Percentiles rank a stretch among this genome's conserved stretches.
These are phyloP conservation scores for Melanocharis versteri DNA, from an alignment of 2,113 vertebrate species.

Conservation along the genomic window DNA sequence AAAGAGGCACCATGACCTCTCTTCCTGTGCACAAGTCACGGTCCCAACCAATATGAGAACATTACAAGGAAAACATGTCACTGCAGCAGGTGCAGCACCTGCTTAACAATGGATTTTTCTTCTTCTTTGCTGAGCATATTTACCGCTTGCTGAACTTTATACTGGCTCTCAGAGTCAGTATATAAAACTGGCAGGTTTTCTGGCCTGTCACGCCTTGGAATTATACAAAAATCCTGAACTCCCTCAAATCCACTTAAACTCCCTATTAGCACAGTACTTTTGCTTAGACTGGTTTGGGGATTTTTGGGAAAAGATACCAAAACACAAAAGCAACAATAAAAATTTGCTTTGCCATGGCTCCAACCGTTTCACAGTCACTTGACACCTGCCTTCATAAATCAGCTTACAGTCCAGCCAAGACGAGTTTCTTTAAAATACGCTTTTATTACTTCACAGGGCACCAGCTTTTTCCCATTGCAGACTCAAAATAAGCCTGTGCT, in stretches of 20 bases:
- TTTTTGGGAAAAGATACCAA: background rate
- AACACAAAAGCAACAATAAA: background rate
- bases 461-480: background rate
- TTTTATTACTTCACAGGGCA: background rate
- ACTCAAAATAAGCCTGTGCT: background rate
- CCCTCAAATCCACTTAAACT: background rate
- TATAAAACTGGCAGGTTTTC: background rate
- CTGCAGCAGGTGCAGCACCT: background rate
- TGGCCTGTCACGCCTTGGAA: background rate
- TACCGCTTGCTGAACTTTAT: background rate
- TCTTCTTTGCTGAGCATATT: background rate
- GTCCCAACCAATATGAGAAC: background rate
- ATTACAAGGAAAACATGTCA: background rate
- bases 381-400: background rate
- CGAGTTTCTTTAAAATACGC: background rate
- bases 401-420: background rate
- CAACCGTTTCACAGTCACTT: background rate
- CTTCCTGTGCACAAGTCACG: accelerated
- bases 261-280: background rate
- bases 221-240: background rate
- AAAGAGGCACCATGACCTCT: background rate
- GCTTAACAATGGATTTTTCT: background rate
- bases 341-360: background rate
- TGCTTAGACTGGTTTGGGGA: background rate
- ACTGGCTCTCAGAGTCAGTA: background rate